These are phyloP conservation scores for Rutilus rutilus DNA, from an alignment of 2,113 vertebrate species.

Conservation along the genomic window DNA sequence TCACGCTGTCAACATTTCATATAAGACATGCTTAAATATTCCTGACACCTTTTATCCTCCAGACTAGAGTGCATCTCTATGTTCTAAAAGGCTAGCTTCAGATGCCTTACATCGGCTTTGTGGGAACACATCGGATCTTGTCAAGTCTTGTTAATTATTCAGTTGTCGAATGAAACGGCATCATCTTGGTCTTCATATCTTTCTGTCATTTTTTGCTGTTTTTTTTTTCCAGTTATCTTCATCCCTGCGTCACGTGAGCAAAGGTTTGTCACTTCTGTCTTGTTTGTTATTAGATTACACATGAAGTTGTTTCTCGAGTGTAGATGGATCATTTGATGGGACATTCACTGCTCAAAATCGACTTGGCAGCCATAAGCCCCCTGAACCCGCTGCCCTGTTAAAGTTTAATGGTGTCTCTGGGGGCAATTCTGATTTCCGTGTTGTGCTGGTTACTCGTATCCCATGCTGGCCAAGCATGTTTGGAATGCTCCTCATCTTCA, in stretches of 20 bases:
- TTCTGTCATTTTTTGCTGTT: neutral
- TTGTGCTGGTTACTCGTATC: constrained; percentile 59
- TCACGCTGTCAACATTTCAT: constrained; percentile 45
- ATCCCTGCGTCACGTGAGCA: constrained; percentile 27
- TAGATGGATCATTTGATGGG: constrained; percentile 5
- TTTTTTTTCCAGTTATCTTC: constrained; percentile 18
- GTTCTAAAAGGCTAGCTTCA: constrained; percentile 28
- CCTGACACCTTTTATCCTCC: constrained; percentile 42
- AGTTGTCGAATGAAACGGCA: constrained; percentile 24
- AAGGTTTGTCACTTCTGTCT: constrained; percentile 32
- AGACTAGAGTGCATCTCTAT: constrained; percentile 18
- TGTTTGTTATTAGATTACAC: constrained; percentile 36
- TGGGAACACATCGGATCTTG: constrained; percentile 26
- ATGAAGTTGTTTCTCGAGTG: constrained; percentile 20
- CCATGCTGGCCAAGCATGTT: constrained; percentile 56
- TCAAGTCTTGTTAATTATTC: constrained; percentile 50
- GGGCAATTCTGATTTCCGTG: constrained; percentile 62
- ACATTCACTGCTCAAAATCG: constrained; percentile 17
- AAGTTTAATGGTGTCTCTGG: constrained; percentile 63
- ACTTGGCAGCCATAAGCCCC: constrained; percentile 12
- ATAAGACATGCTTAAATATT: constrained; percentile 38
- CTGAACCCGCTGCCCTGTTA: constrained; percentile 44
- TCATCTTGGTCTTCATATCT: constrained; percentile 14
- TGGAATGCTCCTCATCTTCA: constrained; percentile 55
- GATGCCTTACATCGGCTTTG: constrained; percentile 23